A percentile compares a stretch with the other conserved stretches of the same genome.
phyloP scores from a whole-genome alignment of 2,113 vertebrate species.

The Meles meles region DNA sequence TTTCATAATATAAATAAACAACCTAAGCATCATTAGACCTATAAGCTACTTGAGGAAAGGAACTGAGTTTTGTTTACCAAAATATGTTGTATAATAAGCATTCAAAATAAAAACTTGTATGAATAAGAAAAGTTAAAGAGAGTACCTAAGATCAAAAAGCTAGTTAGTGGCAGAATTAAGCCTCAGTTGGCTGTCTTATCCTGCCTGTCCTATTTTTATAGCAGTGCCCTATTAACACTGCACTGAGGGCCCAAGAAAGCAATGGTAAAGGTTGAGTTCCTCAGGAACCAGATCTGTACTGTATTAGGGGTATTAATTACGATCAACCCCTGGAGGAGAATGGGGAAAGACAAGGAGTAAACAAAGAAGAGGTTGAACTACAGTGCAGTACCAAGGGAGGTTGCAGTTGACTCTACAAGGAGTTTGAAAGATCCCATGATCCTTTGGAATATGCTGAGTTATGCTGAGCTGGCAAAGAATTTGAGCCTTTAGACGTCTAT shows the following conservation, averaged over 20 bases:
- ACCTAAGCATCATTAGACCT: background rate
- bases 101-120: background rate
- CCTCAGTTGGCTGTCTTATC: background rate
- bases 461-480: background rate
- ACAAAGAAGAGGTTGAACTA: background rate
- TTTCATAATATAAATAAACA: background rate
- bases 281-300: background rate
- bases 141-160: background rate
- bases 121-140: background rate
- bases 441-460: background rate
- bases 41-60: background rate
- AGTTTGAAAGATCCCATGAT: background rate
- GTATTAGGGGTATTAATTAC: background rate
- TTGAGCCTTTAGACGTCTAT: background rate
- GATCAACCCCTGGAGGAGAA: background rate
- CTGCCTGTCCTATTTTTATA: background rate
- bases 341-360: background rate
- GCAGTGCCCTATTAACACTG: background rate
- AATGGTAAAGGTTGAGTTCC: background rate
- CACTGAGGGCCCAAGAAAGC: background rate
- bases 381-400: background rate
- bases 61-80: background rate
- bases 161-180: background rate
- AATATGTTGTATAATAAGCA: background rate
- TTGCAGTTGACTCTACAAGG: background rate